phyloP scores from a whole-genome alignment of 35 echinoderm and acorn worm genomes.

The Antedon bifida region DNA sequence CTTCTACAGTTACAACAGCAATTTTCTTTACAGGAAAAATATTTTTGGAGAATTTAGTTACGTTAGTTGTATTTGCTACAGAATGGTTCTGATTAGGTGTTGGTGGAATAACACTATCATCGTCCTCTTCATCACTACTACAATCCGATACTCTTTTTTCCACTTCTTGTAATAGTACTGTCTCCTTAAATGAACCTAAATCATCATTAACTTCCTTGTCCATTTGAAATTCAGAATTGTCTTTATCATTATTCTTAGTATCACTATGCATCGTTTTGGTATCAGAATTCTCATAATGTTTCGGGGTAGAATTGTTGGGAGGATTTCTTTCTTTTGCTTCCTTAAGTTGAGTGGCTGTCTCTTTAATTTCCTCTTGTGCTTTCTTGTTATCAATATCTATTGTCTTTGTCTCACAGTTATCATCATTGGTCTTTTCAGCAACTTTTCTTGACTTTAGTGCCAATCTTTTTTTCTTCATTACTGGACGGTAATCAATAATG shows the following conservation, averaged over 20 bases:
- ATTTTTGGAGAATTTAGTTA: neutral
- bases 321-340: neutral
- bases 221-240: neutral
- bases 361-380: neutral
- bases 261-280: neutral
- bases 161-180: neutral
- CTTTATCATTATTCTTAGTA: neutral
- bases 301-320: neutral
- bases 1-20: too few species aligned
- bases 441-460: neutral
- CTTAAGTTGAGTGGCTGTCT: neutral
- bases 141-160: neutral
- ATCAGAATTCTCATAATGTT: neutral
- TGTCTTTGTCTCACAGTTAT: neutral
- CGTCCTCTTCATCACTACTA: conserved; percentile 1
- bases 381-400: neutral
- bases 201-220: neutral
- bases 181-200: neutral
- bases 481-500: neutral
- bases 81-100: neutral
- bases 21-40: too few species aligned
- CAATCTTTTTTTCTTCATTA: neutral
- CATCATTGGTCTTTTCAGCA: neutral
- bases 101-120: conserved; percentile 8
- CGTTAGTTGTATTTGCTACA: neutral